Percentiles rank a stretch among this genome's conserved stretches.
Conservation (phyloP, 2,888 invertebrate genomes). For the Phania funesta region DNA sequence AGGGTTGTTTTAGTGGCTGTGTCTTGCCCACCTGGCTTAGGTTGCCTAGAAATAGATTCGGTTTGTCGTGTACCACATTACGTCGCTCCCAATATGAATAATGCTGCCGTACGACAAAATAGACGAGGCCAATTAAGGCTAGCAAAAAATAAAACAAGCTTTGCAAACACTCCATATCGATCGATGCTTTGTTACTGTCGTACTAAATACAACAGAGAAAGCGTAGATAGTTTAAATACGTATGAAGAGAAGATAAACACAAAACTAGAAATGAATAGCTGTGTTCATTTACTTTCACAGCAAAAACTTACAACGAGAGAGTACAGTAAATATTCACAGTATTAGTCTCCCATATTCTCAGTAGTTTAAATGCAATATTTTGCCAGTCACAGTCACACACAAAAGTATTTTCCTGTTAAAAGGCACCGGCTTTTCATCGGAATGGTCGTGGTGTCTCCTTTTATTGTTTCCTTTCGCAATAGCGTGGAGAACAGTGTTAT, state of each 20-base stretch:
- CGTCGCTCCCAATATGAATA: slow-evolving; percentile 72
- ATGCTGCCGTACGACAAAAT: slow-evolving; percentile 56
- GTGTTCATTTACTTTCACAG: too few species aligned
- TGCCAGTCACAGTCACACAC: too few species aligned
- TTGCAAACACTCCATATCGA: slow-evolving; percentile 43
- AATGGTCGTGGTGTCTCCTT: too few species aligned
- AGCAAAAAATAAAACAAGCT: slow-evolving; percentile 50
- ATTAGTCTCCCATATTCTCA: too few species aligned
- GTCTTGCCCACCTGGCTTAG: slow-evolving; percentile 70
- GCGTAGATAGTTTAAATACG: neutral
- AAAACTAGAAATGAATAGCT: neutral
- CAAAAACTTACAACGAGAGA: too few species aligned
- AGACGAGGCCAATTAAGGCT: slow-evolving; percentile 39
- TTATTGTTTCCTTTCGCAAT: too few species aligned
- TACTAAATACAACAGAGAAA: slow-evolving; percentile 28
- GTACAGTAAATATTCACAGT: too few species aligned
- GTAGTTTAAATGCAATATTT: too few species aligned
- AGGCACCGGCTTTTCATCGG: too few species aligned
- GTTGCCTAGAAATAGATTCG: slow-evolving; percentile 72
- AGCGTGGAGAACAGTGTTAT: too few species aligned
- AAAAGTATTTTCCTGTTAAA: too few species aligned
- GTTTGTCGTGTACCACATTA: slow-evolving; percentile 71
- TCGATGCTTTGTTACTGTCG: neutral
- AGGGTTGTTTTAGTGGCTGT: slow-evolving; percentile 69
- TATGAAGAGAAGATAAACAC: neutral